Evolutionary conservation across 2,113 vertebrate genomes (phyloP), one percentile per base, ranked within the genome.

Genomic region (Scartelaos histophorus): DNA sequence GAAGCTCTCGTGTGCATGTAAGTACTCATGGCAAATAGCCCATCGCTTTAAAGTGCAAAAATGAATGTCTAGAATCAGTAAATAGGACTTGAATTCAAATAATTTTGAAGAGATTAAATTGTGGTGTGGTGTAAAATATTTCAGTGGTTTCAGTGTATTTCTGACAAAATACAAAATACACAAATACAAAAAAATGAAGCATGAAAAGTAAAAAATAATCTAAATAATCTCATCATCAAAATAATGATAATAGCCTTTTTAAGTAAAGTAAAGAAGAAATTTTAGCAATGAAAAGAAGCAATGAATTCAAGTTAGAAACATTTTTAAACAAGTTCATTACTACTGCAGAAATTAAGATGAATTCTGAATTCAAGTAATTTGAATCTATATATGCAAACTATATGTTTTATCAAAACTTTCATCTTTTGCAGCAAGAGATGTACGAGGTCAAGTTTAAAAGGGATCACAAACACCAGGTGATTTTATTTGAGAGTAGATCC

Each of bases 391-490:
- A 54, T 54, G 2, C 5, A 9, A 58, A 58, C 12, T 58, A 24
- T 12, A 56, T 22, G n/a, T 51, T 19, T 7, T n/a, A 54, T n/a
- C 1, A n/a, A n/a, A 9, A 9, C 2, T 21, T 61, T 47, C 16
- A 11, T 66, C 75, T 57, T 13, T 58, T 16, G 19, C 74, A 90
- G 84, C 80, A 81, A 57, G 13, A 80, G 60, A 11, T 67, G 10
- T 53, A 38, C 60, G 35, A 82, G 17, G 70, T 83, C 71, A 75
- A 80, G 49, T 93, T 93, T 17, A 79, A 5, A 29, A 90, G 81
- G 80, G 67, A n/a, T 73, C 92, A 93, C 68, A 21, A 84, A 62
- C 91, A 92, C 73, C 69, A 81, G 89, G 92, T 92, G 84, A 82
- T 68, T 60, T 69, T 6, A 51, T 25, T 21, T 1, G 17, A n/a